Percentiles rank a stretch among this genome's conserved stretches.
Conservation (phyloP, 2,797 vertebrate genomes). For the Melanotaenia nigrans region DNA sequence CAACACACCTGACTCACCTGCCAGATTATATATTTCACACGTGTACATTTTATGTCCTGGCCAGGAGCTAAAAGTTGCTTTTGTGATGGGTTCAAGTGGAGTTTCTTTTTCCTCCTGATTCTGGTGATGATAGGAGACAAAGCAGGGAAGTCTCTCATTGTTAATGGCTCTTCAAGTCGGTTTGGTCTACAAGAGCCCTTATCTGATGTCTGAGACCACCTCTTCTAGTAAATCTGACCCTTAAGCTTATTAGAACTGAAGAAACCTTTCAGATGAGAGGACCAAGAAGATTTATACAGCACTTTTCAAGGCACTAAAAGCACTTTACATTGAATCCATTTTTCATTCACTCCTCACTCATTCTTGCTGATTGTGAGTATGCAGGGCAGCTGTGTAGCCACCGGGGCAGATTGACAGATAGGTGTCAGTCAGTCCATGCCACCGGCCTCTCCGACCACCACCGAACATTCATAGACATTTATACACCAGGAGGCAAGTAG, state of each 20-base stretch:
- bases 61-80: not conserved
- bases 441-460: too few relatives aligned
- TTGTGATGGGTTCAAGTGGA: not conserved
- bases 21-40: not conserved
- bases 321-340: too few relatives aligned
- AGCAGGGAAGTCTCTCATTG: not conserved
- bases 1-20: too few relatives aligned
- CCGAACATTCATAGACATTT: too few relatives aligned
- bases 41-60: not conserved
- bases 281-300: too few relatives aligned
- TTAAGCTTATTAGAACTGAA: not conserved
- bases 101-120: not conserved
- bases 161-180: not conserved
- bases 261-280: not conserved
- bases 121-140: not conserved
- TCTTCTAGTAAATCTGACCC: not conserved
- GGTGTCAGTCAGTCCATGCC: too few relatives aligned
- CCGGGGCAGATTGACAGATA: too few relatives aligned
- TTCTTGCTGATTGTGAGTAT: too few relatives aligned
- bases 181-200: not conserved
- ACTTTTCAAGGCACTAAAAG: too few relatives aligned
- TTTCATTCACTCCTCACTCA: too few relatives aligned
- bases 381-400: too few relatives aligned
- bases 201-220: not conserved
- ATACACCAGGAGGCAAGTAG: too few relatives aligned